Conservation (phyloP, 2,113 vertebrate genomes). For the Lagopus leucura region DNA sequence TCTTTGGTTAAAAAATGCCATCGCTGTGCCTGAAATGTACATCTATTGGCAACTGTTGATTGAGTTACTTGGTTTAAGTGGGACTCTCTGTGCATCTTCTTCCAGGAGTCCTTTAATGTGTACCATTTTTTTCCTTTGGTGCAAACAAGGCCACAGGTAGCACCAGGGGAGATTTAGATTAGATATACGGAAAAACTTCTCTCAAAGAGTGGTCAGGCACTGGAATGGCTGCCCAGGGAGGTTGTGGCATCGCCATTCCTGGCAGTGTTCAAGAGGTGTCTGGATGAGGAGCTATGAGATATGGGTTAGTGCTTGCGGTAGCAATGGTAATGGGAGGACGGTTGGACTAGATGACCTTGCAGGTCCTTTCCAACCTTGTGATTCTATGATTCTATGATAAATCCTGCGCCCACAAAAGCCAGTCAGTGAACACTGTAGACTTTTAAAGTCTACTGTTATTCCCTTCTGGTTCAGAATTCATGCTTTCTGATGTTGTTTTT, state of each 20-base stretch:
- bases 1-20: not conserved
- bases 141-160: not conserved
- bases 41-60: not conserved
- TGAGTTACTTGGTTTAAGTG: not conserved
- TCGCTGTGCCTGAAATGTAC: not conserved
- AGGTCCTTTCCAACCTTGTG: too few species aligned
- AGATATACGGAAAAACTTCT: too few species aligned
- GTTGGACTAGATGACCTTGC: too few species aligned
- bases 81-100: not conserved
- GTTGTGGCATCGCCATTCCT: too few species aligned
- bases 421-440: not conserved
- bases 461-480: not conserved
- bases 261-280: too few species aligned
- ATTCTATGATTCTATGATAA: too few species aligned
- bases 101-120: not conserved
- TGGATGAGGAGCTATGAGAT: too few species aligned
- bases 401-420: not conserved
- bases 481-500: slow-evolving; percentile 32
- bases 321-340: too few species aligned
- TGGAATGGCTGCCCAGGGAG: too few species aligned
- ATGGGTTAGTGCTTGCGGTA: too few species aligned
- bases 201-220: too few species aligned
- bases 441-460: slow-evolving; percentile 41
- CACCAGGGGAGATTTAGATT: too few species aligned
- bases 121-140: not conserved